Conservation (phyloP, 2,888 invertebrate genomes). For the Apamea anceps region DNA sequence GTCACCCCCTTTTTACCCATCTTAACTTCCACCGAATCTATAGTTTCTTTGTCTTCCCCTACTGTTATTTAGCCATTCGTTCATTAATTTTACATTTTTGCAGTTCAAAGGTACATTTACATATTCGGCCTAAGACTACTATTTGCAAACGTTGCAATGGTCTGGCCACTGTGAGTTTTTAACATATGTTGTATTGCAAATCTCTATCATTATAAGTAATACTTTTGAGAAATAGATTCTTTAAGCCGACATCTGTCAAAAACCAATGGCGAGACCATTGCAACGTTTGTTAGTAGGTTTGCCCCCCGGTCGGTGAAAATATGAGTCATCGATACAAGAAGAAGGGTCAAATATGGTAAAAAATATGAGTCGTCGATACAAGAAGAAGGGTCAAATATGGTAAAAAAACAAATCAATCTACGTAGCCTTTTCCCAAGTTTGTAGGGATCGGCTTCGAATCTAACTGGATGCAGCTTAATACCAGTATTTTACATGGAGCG, state of each 20-base stretch:
- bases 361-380: neutral
- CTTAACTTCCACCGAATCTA: neutral
- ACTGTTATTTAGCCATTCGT: neutral
- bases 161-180: neutral
- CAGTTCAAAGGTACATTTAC: neutral
- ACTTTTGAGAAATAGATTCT: neutral
- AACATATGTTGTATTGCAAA: neutral
- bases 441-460: neutral
- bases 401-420: neutral
- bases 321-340: neutral
- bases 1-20: neutral
- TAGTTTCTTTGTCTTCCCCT: neutral
- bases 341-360: neutral
- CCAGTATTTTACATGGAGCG: neutral
- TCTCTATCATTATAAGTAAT: neutral
- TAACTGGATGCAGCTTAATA: neutral
- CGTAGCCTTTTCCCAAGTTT: neutral
- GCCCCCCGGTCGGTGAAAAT: neutral
- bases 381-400: neutral
- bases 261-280: neutral
- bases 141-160: neutral
- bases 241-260: neutral
- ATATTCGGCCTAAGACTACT: neutral
- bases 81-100: neutral
- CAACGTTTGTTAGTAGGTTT: neutral